These are phyloP conservation scores for Danio kyathit DNA, from an alignment of 2,797 vertebrate species.

Conservation along the genomic window DNA sequence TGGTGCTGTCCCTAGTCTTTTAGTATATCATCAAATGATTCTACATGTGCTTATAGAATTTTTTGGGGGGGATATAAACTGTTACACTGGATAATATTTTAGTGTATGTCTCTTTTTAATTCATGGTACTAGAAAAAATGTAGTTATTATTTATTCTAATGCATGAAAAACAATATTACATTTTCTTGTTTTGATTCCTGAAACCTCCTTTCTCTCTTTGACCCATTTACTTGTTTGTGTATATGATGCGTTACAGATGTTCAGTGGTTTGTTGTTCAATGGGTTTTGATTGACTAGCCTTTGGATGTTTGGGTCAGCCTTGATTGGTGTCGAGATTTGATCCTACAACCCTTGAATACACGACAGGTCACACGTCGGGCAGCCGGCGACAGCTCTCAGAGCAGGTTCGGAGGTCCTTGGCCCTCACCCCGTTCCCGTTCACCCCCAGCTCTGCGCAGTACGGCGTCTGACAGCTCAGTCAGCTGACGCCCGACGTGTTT, in stretches of 20 bases:
- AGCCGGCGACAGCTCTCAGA: not conserved
- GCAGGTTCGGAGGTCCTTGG: slow-evolving; percentile 17
- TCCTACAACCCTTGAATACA: slow-evolving; percentile 40
- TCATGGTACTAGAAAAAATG: no score
- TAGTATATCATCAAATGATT: no score
- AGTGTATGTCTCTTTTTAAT: no score
- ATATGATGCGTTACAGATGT: not conserved
- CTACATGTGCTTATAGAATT: no score
- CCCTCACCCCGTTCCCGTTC: slow-evolving; percentile 13
- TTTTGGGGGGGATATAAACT: no score
- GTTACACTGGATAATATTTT: no score
- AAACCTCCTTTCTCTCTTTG: no score
- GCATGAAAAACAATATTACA: no score
- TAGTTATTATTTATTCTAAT: no score
- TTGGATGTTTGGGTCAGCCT: slow-evolving; percentile 26
- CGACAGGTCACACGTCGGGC: slow-evolving; percentile 27
- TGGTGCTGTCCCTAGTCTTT: no score
- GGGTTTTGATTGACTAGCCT: slow-evolving; percentile 64
- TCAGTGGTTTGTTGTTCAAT: not conserved
- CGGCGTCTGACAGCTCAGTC: slow-evolving; percentile 63
- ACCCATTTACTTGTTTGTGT: not conserved
- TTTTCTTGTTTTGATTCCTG: no score
- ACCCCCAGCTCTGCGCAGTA: slow-evolving; percentile 30
- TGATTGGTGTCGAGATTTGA: slow-evolving; percentile 52
- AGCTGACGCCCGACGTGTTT: slow-evolving; percentile 71